These are phyloP conservation scores for Polietes domitor DNA, from an alignment of 2,888 invertebrate genomes.

Conservation along the genomic window DNA sequence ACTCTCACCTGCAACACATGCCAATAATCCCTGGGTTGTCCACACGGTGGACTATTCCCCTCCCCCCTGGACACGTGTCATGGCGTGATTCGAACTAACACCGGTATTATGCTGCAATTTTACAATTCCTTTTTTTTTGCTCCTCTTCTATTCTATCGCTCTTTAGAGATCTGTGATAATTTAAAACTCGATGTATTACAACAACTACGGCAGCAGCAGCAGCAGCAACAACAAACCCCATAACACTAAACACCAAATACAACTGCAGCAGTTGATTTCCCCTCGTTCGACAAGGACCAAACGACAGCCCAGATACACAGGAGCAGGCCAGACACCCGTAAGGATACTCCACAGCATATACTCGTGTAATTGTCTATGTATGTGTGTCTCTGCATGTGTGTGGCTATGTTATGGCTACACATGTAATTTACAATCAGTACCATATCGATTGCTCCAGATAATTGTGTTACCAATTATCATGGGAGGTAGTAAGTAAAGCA, in stretches of 20 bases:
- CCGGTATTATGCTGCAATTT: conserved; percentile 1
- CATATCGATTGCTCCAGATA: conserved; percentile 30
- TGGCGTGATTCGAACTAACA: not conserved
- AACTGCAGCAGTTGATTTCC: not conserved
- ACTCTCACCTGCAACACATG: not conserved
- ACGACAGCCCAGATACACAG: not conserved
- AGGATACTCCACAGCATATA: not conserved
- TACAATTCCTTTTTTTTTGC: not conserved
- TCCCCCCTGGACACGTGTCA: not conserved
- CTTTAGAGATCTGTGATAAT: conserved; percentile 47
- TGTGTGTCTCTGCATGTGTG: not conserved
- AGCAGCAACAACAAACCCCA: not conserved
- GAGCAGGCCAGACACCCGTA: not conserved
- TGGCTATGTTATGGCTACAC: not conserved
- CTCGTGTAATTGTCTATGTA: not conserved
- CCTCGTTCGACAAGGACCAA: not conserved
- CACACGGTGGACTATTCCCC: not conserved
- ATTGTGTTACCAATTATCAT: conserved; percentile 44
- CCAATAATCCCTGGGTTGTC: not conserved
- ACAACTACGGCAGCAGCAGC: not conserved
- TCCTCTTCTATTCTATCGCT: not conserved
- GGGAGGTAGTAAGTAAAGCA: not conserved
- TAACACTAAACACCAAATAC: not conserved
- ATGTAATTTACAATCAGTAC: conserved; percentile 35
- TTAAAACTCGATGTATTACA: conserved; percentile 41